Conservation (phyloP, 2,113 vertebrate species). For the Ameiurus melas region DNA sequence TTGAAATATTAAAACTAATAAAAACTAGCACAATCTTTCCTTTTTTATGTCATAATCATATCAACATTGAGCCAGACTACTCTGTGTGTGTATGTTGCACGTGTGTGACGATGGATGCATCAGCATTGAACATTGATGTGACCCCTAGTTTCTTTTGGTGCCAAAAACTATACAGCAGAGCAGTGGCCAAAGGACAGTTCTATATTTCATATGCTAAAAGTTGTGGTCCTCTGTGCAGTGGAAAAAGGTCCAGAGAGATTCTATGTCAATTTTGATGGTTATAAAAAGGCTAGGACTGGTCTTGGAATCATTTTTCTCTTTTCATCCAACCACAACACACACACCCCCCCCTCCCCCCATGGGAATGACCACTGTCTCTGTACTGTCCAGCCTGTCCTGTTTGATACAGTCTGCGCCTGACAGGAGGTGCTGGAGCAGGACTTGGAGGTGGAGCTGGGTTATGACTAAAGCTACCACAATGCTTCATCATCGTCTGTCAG, state of each 20-base stretch:
- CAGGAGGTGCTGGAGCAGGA: slow-evolving; percentile 30
- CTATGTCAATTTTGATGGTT: not conserved
- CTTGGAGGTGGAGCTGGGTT: slow-evolving; percentile 40
- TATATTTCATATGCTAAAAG: not conserved
- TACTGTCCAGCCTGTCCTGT: slow-evolving; percentile 29
- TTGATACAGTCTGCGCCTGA: slow-evolving; percentile 27
- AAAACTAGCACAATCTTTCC: not conserved
- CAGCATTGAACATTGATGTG: not conserved
- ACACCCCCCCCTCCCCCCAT: not conserved
- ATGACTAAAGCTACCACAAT: slow-evolving; percentile 50
- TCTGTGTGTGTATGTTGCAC: not conserved
- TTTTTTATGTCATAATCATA: not conserved
- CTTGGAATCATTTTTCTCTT: slow-evolving; percentile 1
- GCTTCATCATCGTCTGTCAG: slow-evolving; percentile 59
- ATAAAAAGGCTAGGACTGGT: not conserved
- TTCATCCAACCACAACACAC: not conserved
- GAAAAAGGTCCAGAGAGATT: not conserved
- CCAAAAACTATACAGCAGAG: not conserved
- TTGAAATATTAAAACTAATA: not conserved
- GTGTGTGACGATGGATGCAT: not conserved
- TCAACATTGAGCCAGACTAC: not conserved
- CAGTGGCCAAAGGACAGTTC: not conserved
- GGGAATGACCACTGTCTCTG: slow-evolving; percentile 1
- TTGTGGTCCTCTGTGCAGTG: not conserved
- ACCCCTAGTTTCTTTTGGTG: not conserved